phyloP scores from a whole-genome alignment of 1,140 invertebrate genomes.

The Drosophila erecta region DNA sequence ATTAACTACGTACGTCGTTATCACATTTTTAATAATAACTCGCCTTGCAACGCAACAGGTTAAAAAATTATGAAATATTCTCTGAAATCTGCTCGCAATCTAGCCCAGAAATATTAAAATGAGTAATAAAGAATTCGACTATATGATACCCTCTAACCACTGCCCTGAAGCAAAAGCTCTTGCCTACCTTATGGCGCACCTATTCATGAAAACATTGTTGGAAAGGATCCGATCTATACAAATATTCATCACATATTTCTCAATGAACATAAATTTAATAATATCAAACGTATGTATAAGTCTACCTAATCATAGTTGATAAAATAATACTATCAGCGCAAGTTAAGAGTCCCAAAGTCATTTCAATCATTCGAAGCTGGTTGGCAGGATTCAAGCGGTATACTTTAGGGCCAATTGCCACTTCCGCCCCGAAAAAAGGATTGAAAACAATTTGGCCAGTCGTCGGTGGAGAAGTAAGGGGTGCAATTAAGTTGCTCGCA shows the following conservation, averaged over 20 bases:
- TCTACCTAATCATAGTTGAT: no score
- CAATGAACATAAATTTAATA: no score
- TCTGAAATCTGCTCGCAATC: no score
- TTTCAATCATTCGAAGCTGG: not conserved
- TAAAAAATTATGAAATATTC: no score
- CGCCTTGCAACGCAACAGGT: no score
- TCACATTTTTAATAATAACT: no score
- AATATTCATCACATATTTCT: not conserved
- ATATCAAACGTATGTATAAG: no score
- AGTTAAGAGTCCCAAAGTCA: not conserved
- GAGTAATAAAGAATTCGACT: not conserved
- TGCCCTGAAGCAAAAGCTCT: not conserved
- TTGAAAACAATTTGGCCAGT: slow-evolving; percentile 19
- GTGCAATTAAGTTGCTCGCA: slow-evolving; percentile 43
- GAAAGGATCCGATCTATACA: no score
- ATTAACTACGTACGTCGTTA: no score
- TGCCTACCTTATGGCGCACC: slow-evolving; percentile 5
- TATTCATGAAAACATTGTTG: no score
- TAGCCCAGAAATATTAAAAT: no score
- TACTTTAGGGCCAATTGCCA: slow-evolving; percentile 19
- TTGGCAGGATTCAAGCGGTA: slow-evolving; percentile 9
- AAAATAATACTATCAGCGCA: no score
- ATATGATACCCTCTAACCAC: not conserved
- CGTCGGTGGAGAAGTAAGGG: slow-evolving; percentile 17
- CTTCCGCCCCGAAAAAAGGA: not conserved